Conservation (phyloP, 1,140 invertebrate genomes). For the Contarinia nasturtii region DNA sequence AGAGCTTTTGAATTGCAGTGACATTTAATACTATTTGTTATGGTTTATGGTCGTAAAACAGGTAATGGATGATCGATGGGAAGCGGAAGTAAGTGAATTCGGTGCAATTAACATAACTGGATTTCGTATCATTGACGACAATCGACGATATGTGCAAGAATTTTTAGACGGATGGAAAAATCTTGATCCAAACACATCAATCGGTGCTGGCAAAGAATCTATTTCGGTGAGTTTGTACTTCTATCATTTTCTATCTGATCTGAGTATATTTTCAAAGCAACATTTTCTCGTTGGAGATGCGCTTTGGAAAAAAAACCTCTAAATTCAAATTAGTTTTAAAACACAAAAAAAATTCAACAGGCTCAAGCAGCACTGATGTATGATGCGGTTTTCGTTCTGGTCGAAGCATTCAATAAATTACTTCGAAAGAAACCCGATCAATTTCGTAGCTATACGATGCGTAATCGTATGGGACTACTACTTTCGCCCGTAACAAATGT, state of each 20-base stretch:
- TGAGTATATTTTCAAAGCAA: too few species aligned
- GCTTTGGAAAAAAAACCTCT: too few species aligned
- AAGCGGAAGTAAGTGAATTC: conserved; percentile 73
- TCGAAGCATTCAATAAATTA: conserved; percentile 76
- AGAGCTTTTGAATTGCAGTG: too few species aligned
- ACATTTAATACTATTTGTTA: neutral
- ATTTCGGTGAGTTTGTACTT: conserved; percentile 68
- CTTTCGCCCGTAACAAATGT: too few species aligned
- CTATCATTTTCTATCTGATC: too few species aligned
- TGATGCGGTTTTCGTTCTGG: conserved; percentile 75
- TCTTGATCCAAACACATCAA: conserved; percentile 39
- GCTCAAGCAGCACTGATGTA: conserved; percentile 81
- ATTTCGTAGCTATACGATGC: conserved; percentile 38
- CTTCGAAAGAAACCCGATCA: conserved; percentile 61
- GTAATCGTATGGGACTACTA: conserved; percentile 8
- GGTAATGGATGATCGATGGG: conserved; percentile 91
- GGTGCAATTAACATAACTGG: conserved; percentile 93
- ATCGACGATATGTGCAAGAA: conserved; percentile 53
- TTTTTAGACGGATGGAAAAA: conserved; percentile 64
- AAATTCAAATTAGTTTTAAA: too few species aligned
- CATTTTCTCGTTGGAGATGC: too few species aligned
- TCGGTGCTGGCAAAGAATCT: conserved; percentile 46
- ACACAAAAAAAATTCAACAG: conserved; percentile 21
- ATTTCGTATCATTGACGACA: conserved; percentile 75
- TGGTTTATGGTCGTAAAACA: conserved; percentile 19